Percentiles rank a stretch among this genome's conserved stretches.
These are phyloP conservation scores for Amblyopsis rosae DNA, from an alignment of 2,113 vertebrate species.

Conservation along the genomic window DNA sequence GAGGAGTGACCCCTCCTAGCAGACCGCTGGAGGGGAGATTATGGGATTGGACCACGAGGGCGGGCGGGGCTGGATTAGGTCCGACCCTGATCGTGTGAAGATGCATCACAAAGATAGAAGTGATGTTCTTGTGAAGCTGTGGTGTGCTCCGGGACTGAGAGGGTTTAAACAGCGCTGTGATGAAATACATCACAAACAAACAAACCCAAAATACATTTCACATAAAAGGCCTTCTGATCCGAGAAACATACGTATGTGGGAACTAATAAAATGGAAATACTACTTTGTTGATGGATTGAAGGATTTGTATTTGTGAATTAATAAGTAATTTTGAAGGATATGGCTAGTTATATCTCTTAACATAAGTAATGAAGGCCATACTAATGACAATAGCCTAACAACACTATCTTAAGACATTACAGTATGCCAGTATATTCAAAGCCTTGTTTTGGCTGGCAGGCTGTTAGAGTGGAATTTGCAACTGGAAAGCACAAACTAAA, in stretches of 20 bases:
- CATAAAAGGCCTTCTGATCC: neutral
- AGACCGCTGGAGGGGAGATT: slow-evolving; percentile 59
- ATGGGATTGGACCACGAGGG: slow-evolving; percentile 59
- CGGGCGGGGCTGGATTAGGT: slow-evolving; percentile 29
- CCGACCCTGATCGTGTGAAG: slow-evolving; percentile 34
- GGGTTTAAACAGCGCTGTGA: neutral
- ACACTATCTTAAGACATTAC: too few relatives aligned
- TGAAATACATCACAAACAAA: neutral
- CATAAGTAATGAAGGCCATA: too few relatives aligned
- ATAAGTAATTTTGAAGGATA: too few relatives aligned
- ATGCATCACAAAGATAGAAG: slow-evolving; percentile 14
- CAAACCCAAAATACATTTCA: neutral
- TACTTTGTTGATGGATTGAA: slow-evolving; percentile 17
- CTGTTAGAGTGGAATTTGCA: too few relatives aligned
- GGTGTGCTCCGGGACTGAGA: neutral
- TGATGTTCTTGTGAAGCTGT: neutral
- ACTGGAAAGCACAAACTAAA: too few relatives aligned
- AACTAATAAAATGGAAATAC: neutral
- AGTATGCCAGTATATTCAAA: too few relatives aligned
- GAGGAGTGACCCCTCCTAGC: slow-evolving; percentile 53
- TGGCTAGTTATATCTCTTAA: too few relatives aligned
- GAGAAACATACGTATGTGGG: neutral
- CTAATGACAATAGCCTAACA: too few relatives aligned
- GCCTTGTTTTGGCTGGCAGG: too few relatives aligned
- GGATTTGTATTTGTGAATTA: too few relatives aligned